Base-by-base conservation (phyloP, 2,888 invertebrate genomes). In the Girardia tigrina region DNA sequence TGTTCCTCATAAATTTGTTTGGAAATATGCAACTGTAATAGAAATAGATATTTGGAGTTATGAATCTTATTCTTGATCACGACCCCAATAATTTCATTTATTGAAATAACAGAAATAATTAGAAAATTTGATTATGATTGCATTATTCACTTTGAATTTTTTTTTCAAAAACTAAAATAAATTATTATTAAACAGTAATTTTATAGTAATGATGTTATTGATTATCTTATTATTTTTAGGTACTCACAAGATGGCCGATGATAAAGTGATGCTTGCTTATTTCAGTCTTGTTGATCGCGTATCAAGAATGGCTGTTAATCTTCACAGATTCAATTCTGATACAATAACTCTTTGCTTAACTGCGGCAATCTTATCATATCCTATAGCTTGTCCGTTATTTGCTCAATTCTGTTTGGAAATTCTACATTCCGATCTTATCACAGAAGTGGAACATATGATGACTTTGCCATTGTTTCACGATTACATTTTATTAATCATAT, bases 331-430 rank as follows among this genome's bases (percentile, higher is more conserved):
- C 56, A 56, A 56, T 16, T 56, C 56, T n/a, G 56, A 56, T 16
- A 56, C 56, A 56, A 56, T 56, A 23, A 56, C 56, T 2, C 23
- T 56, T n/a, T 56, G 56, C 23, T 56, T 56, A n/a, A 56, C 56
- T 20, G 56, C 56, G n/a, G 56, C 56, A 6, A 56, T 56, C 23
- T 23, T 20, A 16, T 56, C 56, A 56, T 56, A 56, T 56, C 56
- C 56, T 20, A 56, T 56, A 4, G 56, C 56, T 20, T 56, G 56
- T 56, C 56, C 56, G n/a, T 23, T 56, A 56, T 56, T 56, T 56
- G 56, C 56, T 56, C 56, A 56, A 56, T 56, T 56, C 23, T 56
- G 56, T 56, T 56, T 56, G 56, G 56, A 56, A 56, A 56, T 56
- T 56, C 56, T 56, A 56, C 56, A 56, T 56, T 56, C 56, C 56